Base-by-base conservation (phyloP, 2,113 vertebrate species). In the Salvelinus namaycush region DNA sequence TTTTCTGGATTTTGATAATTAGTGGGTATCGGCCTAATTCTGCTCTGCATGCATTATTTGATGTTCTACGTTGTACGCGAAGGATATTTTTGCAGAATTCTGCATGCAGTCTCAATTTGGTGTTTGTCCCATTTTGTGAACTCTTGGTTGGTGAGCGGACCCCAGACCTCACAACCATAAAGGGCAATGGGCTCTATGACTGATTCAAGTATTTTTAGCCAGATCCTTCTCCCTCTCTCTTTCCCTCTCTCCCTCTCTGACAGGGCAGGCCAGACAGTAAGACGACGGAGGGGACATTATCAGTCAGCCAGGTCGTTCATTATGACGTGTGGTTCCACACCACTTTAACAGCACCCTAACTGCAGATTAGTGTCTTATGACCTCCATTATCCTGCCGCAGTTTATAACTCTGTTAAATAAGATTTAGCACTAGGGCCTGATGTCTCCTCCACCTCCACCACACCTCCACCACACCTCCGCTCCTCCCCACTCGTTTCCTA, bases 351-450 rank as follows among this genome's bases (percentile, higher is more conserved):
- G 73, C 73, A 78, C 75, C 83, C 80, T 81, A 79, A 84, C 80
- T 81, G 86, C 83, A 83, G 84, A 87, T 89, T 78, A 85, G 54
- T 76, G 79, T 65, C 16, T 85, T 87, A 87, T 81, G 78, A 81
- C 73, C 70, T 57, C 80, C 75, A 83, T 91, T 84, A 81, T 64
- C 34, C 64, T 22, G 74, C 31, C n/a, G 73, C 82, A 72, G 84
- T 88, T 88, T 89, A 88, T 88, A 90, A 92, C 83, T 83, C 77
- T 79, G 82, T 86, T 87, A 85, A 84, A 76, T 79, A 83, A 84
- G 78, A 89, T 83, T 87, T 84, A 81, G 80, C 76, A 66, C 68
- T 48, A 65, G 72, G 68, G 73, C 34, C 44, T 84, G 62, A 73
- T 54, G 51, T 16, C 4, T 16, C 51, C 51, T 54, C 51, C 48